Percentiles rank a stretch among this genome's conserved stretches.
phyloP scores from a whole-genome alignment of 2,113 vertebrate species.

The Bagarius yarrelli region DNA sequence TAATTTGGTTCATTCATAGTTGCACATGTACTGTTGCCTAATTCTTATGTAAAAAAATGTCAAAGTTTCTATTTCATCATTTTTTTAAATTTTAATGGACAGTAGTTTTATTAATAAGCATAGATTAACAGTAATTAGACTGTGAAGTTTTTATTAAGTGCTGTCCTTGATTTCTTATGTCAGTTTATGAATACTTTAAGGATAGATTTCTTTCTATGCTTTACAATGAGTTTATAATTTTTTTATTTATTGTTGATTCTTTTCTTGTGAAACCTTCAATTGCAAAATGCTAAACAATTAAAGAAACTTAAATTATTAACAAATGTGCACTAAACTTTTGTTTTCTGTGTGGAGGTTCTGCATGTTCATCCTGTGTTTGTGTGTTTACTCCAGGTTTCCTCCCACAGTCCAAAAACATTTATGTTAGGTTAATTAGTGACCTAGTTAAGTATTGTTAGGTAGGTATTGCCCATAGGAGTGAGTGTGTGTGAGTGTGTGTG shows the following conservation, averaged over 20 bases:
- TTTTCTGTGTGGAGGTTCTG: too few relatives aligned
- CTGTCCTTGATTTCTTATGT: not conserved
- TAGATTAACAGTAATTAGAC: not conserved
- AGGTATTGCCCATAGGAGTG: too few relatives aligned
- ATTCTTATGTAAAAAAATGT: not conserved
- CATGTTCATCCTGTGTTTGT: too few relatives aligned
- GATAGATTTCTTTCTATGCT: not conserved
- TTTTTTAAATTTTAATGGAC: not conserved
- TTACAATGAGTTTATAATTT: not conserved
- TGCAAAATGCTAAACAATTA: too few relatives aligned
- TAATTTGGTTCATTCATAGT: not conserved
- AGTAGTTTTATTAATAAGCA: not conserved
- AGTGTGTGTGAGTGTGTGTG: too few relatives aligned
- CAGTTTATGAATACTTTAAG: not conserved
- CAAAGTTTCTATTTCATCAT: not conserved
- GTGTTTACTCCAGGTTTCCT: too few relatives aligned
- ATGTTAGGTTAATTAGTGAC: too few relatives aligned
- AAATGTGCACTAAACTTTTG: too few relatives aligned
- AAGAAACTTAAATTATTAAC: too few relatives aligned
- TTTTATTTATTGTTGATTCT: not conserved
- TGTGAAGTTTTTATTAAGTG: not conserved
- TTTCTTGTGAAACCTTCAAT: too few relatives aligned
- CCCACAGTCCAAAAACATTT: too few relatives aligned
- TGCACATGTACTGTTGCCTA: not conserved
- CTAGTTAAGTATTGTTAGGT: too few relatives aligned